Conservation (phyloP, 2,888 invertebrate genomes). For the Ophion costatus region DNA sequence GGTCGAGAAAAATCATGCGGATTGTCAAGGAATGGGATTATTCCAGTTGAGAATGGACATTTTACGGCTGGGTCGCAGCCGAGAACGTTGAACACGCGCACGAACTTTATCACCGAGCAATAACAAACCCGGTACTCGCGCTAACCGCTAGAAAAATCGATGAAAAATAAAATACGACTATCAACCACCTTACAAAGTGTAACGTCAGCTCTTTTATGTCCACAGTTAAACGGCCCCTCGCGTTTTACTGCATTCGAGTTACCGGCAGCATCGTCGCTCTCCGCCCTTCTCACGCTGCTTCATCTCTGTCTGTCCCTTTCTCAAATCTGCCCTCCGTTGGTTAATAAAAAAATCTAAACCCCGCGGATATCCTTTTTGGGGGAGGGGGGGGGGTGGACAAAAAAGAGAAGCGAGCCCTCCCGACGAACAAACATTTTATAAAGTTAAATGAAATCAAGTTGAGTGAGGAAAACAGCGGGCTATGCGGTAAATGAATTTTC, state of each 20-base stretch:
- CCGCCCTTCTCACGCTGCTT: neutral
- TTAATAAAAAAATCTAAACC: slow-evolving; percentile 1
- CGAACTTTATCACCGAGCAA: slow-evolving; percentile 39
- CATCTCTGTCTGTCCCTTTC: slow-evolving; percentile 5
- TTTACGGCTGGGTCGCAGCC: slow-evolving; percentile 4
- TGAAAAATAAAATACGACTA: slow-evolving; percentile 69
- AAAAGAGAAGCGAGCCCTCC: neutral
- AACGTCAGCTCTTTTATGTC: slow-evolving; percentile 76
- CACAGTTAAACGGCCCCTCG: slow-evolving; percentile 64
- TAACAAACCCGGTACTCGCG: slow-evolving; percentile 54
- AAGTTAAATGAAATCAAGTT: slow-evolving; percentile 52
- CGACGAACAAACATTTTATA: slow-evolving; percentile 40
- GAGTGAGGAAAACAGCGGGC: slow-evolving; percentile 39
- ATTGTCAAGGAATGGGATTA: slow-evolving; percentile 8
- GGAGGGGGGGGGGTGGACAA: neutral
- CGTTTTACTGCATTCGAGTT: slow-evolving; percentile 34
- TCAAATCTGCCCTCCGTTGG: slow-evolving; percentile 8
- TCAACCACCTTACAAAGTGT: slow-evolving; percentile 71
- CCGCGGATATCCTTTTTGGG: neutral
- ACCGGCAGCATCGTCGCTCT: neutral
- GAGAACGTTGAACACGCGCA: neutral
- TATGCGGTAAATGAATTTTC: slow-evolving; percentile 60
- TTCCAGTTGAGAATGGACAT: slow-evolving; percentile 4
- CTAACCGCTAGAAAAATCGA: slow-evolving; percentile 73
- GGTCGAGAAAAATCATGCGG: neutral